Evolutionary conservation across 2,888 invertebrate species (phyloP).

Genomic region (Nomada goodeniana): DNA sequence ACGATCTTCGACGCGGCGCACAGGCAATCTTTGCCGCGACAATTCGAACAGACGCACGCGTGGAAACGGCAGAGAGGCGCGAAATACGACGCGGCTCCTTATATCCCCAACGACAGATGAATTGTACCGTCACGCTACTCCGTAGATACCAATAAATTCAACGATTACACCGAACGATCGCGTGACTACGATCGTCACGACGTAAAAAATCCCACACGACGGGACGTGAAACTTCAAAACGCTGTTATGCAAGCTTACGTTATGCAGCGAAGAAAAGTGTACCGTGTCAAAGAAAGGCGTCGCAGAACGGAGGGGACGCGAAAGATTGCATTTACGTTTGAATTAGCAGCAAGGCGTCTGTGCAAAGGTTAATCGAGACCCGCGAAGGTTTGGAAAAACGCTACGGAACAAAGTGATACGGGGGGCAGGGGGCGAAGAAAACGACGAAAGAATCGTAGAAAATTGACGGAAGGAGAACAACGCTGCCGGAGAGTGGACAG

Average conservation of each 20-base stretch:
- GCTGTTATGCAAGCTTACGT: neutral
- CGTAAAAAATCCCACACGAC: neutral
- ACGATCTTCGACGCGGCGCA: constrained; percentile 22
- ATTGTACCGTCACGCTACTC: neutral
- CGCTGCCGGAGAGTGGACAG: no score
- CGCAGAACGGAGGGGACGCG: neutral
- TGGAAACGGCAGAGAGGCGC: constrained; percentile 36
- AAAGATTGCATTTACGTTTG: neutral
- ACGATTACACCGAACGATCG: neutral
- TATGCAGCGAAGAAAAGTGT: neutral
- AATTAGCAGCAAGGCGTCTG: neutral
- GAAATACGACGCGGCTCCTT: constrained; percentile 55
- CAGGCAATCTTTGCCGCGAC: constrained; percentile 24
- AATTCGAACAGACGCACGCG: constrained; percentile 40
- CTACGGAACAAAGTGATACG: neutral
- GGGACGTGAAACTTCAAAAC: neutral
- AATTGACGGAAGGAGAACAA: neutral
- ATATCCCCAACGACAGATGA: constrained; percentile 29
- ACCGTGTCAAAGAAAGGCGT: neutral
- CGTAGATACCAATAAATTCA: neutral
- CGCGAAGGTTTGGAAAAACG: neutral
- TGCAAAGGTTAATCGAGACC: constrained; percentile 1
- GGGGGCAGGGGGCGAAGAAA: neutral
- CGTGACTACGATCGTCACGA: no score
- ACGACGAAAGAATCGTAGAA: neutral